Conservation (phyloP, 2,113 vertebrate species). For the Cyanocitta stelleri region DNA sequence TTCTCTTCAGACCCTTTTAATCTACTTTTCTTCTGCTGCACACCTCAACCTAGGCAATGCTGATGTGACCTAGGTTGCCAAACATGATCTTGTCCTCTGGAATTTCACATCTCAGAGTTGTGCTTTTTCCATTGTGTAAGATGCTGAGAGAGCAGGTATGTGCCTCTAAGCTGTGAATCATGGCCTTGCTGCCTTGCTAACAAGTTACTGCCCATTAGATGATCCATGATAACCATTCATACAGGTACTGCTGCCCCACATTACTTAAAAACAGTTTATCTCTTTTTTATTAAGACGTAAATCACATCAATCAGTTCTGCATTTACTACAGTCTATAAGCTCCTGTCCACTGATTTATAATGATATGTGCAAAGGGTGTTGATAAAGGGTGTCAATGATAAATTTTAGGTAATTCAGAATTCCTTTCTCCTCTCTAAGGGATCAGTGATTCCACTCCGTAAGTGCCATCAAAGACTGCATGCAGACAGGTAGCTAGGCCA, state of each 20-base stretch:
- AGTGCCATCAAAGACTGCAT: not conserved
- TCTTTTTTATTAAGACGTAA: not conserved
- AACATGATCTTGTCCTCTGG: not conserved
- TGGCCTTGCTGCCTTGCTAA: not conserved
- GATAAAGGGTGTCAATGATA: not conserved
- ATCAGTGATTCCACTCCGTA: not conserved
- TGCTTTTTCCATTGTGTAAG: not conserved
- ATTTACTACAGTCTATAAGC: not conserved
- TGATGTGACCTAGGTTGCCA: not conserved
- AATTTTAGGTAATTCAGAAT: not conserved
- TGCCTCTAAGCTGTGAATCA: not conserved
- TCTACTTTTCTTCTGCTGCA: not conserved
- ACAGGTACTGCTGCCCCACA: not conserved
- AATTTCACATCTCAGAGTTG: not conserved
- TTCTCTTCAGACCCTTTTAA: not conserved
- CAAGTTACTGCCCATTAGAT: not conserved
- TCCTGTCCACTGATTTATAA: not conserved
- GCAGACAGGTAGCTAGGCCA: not conserved
- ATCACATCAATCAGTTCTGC: not conserved
- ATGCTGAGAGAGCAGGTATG: not conserved
- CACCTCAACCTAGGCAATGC: not conserved
- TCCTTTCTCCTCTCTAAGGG: not conserved
- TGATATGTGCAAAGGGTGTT: not conserved
- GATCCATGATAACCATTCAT: not conserved
- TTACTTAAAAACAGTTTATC: not conserved